Evolutionary conservation across 1,140 invertebrate genomes (phyloP).

Genomic region (Pseudoatta argentina): DNA sequence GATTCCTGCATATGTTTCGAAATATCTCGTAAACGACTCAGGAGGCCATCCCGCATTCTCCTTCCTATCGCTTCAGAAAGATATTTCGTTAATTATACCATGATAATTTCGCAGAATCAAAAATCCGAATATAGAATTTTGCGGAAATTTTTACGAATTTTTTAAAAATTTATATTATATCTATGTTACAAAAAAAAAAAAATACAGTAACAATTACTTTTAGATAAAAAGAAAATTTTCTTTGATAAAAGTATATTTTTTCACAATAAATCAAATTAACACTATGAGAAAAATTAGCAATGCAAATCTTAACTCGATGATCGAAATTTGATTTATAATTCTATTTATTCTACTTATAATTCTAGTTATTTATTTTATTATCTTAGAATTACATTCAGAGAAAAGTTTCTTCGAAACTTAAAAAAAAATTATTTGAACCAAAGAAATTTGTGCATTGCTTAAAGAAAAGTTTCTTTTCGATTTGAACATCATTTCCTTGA

Average conservation of each 20-base stretch:
- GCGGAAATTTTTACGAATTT: neutral
- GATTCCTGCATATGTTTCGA: conserved; percentile 50
- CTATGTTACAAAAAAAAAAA: neutral
- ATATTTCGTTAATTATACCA: conserved; percentile 15
- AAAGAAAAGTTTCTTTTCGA: too few relatives aligned
- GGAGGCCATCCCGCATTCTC: conserved; percentile 13
- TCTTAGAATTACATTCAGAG: neutral
- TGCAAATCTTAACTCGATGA: neutral
- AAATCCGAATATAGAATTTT: neutral
- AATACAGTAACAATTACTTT: neutral
- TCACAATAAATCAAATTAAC: neutral
- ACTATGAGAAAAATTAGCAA: neutral
- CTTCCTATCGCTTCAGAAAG: conserved; percentile 3
- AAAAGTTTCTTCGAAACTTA: too few relatives aligned
- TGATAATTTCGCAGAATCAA: neutral
- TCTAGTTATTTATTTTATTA: neutral
- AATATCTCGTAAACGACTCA: conserved; percentile 1
- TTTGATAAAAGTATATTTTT: neutral
- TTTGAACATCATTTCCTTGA: too few relatives aligned
- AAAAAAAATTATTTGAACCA: too few relatives aligned
- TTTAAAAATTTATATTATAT: neutral
- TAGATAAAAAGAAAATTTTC: neutral
- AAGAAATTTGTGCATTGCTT: too few relatives aligned
- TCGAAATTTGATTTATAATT: neutral
- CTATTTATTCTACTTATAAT: neutral